These are phyloP conservation scores for Tribolium madens DNA, from an alignment of 1,140 invertebrate species.

Conservation along the genomic window DNA sequence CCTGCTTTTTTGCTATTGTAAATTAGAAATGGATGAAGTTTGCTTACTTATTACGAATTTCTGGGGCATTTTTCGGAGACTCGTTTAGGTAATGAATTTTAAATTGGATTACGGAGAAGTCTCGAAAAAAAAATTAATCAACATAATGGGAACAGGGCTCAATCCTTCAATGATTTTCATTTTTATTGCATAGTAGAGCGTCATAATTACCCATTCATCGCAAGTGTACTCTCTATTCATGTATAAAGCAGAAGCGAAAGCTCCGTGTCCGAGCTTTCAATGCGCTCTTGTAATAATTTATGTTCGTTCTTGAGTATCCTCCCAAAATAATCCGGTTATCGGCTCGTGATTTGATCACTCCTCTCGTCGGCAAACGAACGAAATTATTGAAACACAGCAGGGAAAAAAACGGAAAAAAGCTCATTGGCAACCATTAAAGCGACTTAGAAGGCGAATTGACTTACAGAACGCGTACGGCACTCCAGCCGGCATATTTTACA, in stretches of 20 bases:
- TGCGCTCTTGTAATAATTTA: neutral
- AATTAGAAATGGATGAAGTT: conserved; percentile 16
- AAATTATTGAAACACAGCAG: conserved; percentile 25
- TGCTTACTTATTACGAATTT: conserved; percentile 31
- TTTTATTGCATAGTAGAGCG: neutral
- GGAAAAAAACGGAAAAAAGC: neutral
- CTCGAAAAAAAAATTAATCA: conserved; percentile 29
- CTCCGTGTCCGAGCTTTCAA: neutral
- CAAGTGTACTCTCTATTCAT: conserved; percentile 10
- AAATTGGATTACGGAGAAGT: conserved; percentile 18
- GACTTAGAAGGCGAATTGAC: conserved; percentile 22
- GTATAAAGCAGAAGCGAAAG: conserved; percentile 12
- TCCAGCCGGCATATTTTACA: conserved; percentile 47
- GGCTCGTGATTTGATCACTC: conserved; percentile 10
- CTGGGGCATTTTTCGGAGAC: neutral
- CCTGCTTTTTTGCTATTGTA: conserved; percentile 11
- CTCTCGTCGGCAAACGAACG: neutral
- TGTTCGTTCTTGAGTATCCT: neutral
- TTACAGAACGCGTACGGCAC: conserved; percentile 32
- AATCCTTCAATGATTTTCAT: neutral
- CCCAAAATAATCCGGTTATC: conserved; percentile 1
- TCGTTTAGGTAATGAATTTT: conserved; percentile 42
- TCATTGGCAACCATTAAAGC: conserved; percentile 31
- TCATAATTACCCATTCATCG: neutral
- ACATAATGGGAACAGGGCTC: conserved; percentile 12